A percentile compares a stretch with the other conserved stretches of the same genome.
phyloP scores from a whole-genome alignment of 1,140 invertebrate species.

The Mamestra configurata region DNA sequence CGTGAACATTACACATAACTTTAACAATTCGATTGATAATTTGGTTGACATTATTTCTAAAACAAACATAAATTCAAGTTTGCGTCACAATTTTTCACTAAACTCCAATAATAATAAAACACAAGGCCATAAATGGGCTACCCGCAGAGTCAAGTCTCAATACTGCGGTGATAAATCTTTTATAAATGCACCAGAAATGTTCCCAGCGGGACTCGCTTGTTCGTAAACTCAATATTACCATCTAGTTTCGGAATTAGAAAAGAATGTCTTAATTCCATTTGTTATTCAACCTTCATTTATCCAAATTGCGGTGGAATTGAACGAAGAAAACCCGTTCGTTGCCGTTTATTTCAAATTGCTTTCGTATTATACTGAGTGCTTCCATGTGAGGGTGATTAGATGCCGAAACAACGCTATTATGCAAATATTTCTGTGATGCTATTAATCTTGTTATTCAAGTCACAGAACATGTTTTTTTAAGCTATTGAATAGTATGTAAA shows the following conservation, averaged over 20 bases:
- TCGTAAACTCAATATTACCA: slow-evolving; percentile 38
- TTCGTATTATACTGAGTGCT: slow-evolving; percentile 23
- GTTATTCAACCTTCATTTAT: slow-evolving; percentile 36
- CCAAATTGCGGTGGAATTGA: slow-evolving; percentile 33
- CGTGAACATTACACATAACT: not conserved
- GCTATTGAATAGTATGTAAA: slow-evolving; percentile 33
- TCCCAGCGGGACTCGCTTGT: slow-evolving; percentile 56
- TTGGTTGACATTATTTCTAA: slow-evolving; percentile 45
- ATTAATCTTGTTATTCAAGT: slow-evolving; percentile 49
- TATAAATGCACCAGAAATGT: slow-evolving; percentile 55
- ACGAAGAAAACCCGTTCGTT: slow-evolving; percentile 40
- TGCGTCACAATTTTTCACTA: slow-evolving; percentile 30
- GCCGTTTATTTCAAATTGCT: slow-evolving; percentile 38
- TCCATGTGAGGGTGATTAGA: slow-evolving; percentile 29
- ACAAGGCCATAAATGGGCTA: slow-evolving; percentile 52
- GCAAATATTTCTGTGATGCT: slow-evolving; percentile 48
- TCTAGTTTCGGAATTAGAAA: slow-evolving; percentile 35
- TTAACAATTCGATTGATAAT: slow-evolving; percentile 37
- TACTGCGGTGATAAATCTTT: slow-evolving; percentile 61
- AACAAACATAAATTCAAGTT: slow-evolving; percentile 31
- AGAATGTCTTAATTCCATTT: slow-evolving; percentile 40
- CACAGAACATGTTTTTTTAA: slow-evolving; percentile 44
- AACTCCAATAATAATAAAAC: slow-evolving; percentile 49
- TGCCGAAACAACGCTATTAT: slow-evolving; percentile 58
- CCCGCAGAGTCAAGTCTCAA: slow-evolving; percentile 62